Evolutionary conservation across 2,888 invertebrate genomes (phyloP).

Genomic region (Ophion costatus): DNA sequence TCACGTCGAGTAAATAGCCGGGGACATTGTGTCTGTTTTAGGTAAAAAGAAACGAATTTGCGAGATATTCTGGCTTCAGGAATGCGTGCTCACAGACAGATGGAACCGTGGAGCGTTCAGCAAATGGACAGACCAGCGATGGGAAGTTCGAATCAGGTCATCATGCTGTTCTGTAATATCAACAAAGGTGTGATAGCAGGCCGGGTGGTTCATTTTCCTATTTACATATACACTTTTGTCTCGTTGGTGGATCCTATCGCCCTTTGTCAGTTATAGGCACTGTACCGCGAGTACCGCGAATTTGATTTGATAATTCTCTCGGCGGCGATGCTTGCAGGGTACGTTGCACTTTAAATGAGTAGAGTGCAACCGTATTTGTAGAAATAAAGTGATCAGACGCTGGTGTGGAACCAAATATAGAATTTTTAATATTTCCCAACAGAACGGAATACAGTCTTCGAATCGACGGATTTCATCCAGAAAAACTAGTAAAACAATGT

Average conservation of each 20-base stretch:
- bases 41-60: constrained; percentile 32
- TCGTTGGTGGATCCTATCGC: background rate
- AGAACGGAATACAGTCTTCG: too few species aligned
- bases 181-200: constrained; percentile 70
- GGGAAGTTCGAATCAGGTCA: constrained; percentile 60
- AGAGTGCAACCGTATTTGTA: too few species aligned
- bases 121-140: background rate
- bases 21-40: constrained; percentile 1
- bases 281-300: too few species aligned
- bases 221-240: constrained; percentile 62
- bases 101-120: constrained; percentile 15
- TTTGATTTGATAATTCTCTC: too few species aligned
- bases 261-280: constrained; percentile 10
- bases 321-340: too few species aligned
- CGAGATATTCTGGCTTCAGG: constrained; percentile 19
- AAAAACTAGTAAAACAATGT: too few species aligned
- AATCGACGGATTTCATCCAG: too few species aligned
- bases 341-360: too few species aligned
- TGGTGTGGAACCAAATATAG: too few species aligned
- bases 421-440: too few species aligned
- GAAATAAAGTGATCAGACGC: too few species aligned
- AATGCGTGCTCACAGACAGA: background rate
- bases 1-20: background rate
- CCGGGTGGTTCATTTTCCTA: constrained; percentile 71
- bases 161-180: constrained; percentile 69